Base-by-base conservation (phyloP, 2,888 invertebrate species). In the Plagiodera versicolora region DNA sequence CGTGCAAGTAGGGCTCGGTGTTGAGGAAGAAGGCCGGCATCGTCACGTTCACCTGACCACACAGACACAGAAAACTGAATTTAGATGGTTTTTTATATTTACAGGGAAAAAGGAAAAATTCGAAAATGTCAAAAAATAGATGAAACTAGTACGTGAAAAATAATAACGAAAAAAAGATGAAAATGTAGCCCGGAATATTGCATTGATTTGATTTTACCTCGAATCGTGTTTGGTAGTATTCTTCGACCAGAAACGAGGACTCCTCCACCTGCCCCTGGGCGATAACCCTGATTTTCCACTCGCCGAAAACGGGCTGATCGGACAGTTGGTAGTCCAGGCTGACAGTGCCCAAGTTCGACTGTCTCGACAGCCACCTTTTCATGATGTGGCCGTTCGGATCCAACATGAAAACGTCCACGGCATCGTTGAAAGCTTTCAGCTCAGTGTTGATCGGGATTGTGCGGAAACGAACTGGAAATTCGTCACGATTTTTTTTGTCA, bases 11-110 rank as follows among this genome's bases (percentile, higher is more conserved):
- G 9, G 84, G 87, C 72, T 95, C 94, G 18, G 90, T 90, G 73
- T 91, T 92, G 78, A 95, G 91, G 82, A 97, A 92, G 79, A 95
- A 95, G 0, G 95, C 91, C 0, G 96, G 94, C 90, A 96, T 95
- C 0, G 95, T 95, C 0, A 98, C 95, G 80, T 97, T 97, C 0
- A 95, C 93, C 71, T 71, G 50, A 54, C n/a, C n/a, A n/a, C n/a
- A n/a, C n/a, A n/a, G n/a, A n/a, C n/a, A n/a, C n/a, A n/a, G n/a
- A n/a, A n/a, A n/a, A n/a, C n/a, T n/a, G n/a, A n/a, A n/a, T n/a
- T n/a, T n/a, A n/a, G n/a, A n/a, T n/a, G n/a, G n/a, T n/a, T n/a
- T n/a, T n/a, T n/a, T n/a, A n/a, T n/a, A n/a, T n/a, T n/a, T n/a
- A n/a, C n/a, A n/a, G n/a, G n/a, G n/a, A 14, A 39, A 39, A 2